Evolutionary conservation across 2,888 invertebrate species (phyloP).

Genomic region (Macrophya alboannulata): DNA sequence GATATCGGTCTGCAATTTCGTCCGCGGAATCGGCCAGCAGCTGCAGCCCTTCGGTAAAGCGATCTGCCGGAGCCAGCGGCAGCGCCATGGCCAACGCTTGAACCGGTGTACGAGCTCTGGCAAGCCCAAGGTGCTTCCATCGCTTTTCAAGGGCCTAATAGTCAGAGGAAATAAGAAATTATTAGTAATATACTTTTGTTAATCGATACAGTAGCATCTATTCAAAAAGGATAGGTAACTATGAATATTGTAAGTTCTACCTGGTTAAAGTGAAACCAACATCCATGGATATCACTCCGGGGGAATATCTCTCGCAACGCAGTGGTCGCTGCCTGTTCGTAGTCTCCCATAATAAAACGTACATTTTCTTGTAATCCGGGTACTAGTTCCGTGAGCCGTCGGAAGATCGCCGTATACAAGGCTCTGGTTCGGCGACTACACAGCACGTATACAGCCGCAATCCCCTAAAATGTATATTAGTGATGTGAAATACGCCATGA

Average conservation of each 20-base stretch:
- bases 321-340: constrained; percentile 46
- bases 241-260: constrained; percentile 21
- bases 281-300: constrained; percentile 35
- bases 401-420: constrained; percentile 25
- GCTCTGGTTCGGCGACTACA: constrained; percentile 33
- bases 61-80: constrained; percentile 12
- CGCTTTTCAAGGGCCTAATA: neutral
- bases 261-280: constrained; percentile 55
- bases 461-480: constrained; percentile 22
- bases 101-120: neutral
- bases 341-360: constrained; percentile 33
- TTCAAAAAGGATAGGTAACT: neutral
- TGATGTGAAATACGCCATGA: constrained; percentile 13
- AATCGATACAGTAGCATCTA: neutral
- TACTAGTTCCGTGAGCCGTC: constrained; percentile 16
- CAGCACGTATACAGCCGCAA: constrained; percentile 32
- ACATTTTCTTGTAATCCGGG: constrained; percentile 22
- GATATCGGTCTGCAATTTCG: neutral
- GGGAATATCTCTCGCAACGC: constrained; percentile 34
- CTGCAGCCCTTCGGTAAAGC: neutral
- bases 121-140: neutral
- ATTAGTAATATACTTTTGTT: neutral
- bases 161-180: neutral
- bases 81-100: constrained; percentile 31
- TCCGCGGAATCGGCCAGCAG: constrained; percentile 8